Evolutionary conservation across 2,888 invertebrate species (phyloP).

Genomic region (Microchrysa polita): DNA sequence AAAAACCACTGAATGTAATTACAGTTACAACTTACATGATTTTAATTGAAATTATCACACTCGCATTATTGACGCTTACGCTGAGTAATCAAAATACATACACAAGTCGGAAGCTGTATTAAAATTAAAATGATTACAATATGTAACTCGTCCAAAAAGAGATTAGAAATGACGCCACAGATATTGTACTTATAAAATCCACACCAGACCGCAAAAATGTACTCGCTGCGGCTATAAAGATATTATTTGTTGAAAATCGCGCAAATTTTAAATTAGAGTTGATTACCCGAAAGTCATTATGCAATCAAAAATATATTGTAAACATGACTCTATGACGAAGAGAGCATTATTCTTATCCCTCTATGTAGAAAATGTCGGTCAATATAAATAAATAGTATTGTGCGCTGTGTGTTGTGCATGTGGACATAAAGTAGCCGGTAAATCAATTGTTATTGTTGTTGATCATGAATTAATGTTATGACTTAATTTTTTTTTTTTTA

Average conservation of each 20-base stretch:
- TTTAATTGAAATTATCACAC: no score
- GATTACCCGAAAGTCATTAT: conserved; percentile 48
- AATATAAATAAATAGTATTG: conserved; percentile 6
- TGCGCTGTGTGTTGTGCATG: background rate
- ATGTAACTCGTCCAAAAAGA: no score
- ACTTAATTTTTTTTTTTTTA: background rate
- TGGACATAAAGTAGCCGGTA: background rate
- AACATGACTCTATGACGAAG: background rate
- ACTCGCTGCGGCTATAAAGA: background rate
- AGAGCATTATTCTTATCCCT: conserved; percentile 14
- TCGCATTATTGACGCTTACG: no score
- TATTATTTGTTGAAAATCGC: conserved; percentile 23
- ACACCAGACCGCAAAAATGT: background rate
- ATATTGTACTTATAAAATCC: no score
- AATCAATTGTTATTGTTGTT: background rate
- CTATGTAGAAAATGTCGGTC: conserved; percentile 31
- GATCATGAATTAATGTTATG: background rate
- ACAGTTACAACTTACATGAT: no score
- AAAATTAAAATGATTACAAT: no score
- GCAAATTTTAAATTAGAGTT: conserved; percentile 42
- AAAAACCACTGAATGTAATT: no score
- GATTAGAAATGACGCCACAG: no score
- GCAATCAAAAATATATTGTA: conserved; percentile 48
- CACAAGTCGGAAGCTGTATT: no score
- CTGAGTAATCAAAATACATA: no score